phyloP scores from a whole-genome alignment of 1,140 invertebrate species.

The Matsumurasca onukii region DNA sequence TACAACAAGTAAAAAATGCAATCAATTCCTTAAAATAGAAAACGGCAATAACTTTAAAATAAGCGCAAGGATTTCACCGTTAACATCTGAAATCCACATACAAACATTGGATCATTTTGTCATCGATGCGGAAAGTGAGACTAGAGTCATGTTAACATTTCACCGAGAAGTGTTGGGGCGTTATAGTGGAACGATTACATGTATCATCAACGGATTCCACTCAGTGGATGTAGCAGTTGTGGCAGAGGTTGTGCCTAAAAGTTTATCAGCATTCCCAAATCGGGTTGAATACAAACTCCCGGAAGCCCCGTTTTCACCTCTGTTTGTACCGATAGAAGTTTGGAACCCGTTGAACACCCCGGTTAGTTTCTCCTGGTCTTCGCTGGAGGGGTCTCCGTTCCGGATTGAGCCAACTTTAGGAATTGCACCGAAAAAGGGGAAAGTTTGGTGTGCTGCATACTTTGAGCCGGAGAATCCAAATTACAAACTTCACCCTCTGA shows the following conservation, averaged over 20 bases:
- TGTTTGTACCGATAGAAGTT: background rate
- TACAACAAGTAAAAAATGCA: conserved; percentile 8
- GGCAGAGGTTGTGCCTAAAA: conserved; percentile 7
- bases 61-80: conserved; percentile 4
- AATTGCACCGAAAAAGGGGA: background rate
- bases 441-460: conserved; percentile 11
- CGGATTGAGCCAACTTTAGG: conserved; percentile 2
- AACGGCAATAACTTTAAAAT: conserved; percentile 17
- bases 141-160: conserved; percentile 1
- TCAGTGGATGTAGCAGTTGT: conserved; percentile 16
- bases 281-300: conserved; percentile 1
- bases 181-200: conserved; percentile 16
- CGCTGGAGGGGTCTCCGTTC: background rate
- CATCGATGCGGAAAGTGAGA: background rate
- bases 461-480: conserved; percentile 5
- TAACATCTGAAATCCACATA: background rate
- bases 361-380: conserved; percentile 1
- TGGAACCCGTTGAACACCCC: conserved; percentile 1
- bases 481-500: conserved; percentile 18
- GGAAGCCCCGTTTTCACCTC: background rate
- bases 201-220: conserved; percentile 20
- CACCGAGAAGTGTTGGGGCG: background rate
- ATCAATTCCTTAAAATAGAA: background rate
- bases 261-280: background rate
- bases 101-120: background rate